Evolutionary conservation across 2,888 invertebrate genomes (phyloP), one percentile per base, ranked within the genome.

Genomic region (Epinotia bilunana): DNA sequence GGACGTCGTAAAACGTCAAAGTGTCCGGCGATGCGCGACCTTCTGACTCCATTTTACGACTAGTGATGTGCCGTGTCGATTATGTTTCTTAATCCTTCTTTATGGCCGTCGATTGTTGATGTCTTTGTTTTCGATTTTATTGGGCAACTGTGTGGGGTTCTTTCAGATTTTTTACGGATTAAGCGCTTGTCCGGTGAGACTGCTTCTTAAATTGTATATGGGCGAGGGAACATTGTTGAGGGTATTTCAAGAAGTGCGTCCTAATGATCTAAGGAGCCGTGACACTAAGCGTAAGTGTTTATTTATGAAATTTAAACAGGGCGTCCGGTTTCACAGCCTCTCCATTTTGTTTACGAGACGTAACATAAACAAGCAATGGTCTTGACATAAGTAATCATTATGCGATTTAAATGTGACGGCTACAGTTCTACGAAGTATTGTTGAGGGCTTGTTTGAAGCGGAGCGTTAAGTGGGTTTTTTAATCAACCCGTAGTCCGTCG

Each of bases 1-100:
- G 90, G 86, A 86, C 83, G 85, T 86, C 88, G 84, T 91, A 90
- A 91, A 90, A 91, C 80, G 64, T 78, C 69, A 79, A 87, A 89
- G 87, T 88, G 88, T 85, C 86, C 82, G 78, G 79, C 81, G 84
- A 86, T 83, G 87, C 82, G 82, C 83, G 87, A 86, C 88, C 88
- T 87, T 85, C 86, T 84, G 83, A 82, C 85, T 81, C 75, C 61
- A 81, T 53, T 72, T 76, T 76, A 77, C 78, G 78, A 64, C 78
- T 80, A 80, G 80, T 79, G 81, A 77, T 78, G 80, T 79, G 74
- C 77, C 76, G 58, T 77, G 79, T 81, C 83, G 84, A 86, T 84
- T 86, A 85, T 84, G 82, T 82, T 86, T 83, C 84, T 84, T 87
- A 88, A 89, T 90, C 86, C 88, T 77, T 81, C 80, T 89, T 88